These are phyloP conservation scores for Lypha dubia DNA, from an alignment of 2,888 invertebrate genomes.

Conservation along the genomic window DNA sequence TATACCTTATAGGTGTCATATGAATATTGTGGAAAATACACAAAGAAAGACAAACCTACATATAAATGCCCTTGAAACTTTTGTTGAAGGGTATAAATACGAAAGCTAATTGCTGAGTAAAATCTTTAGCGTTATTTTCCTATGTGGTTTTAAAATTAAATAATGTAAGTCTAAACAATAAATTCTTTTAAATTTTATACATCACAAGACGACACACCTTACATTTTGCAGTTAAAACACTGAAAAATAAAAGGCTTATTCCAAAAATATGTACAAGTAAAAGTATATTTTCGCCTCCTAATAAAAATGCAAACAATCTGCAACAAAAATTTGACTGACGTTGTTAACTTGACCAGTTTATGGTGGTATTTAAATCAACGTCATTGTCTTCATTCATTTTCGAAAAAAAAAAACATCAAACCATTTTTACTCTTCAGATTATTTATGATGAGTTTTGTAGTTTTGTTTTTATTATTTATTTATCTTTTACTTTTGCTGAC, in stretches of 20 bases:
- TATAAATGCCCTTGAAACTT: no score
- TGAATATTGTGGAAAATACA: no score
- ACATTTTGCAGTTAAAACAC: conserved; percentile 2
- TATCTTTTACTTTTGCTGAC: conserved; percentile 24
- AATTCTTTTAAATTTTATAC: not conserved
- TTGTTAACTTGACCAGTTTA: conserved; percentile 47
- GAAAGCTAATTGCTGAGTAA: no score
- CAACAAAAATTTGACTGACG: conserved; percentile 13
- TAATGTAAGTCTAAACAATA: not conserved
- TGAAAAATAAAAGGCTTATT: not conserved
- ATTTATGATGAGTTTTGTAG: conserved; percentile 54
- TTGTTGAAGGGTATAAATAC: no score
- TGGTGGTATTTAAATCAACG: conserved; percentile 58
- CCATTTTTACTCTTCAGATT: conserved; percentile 8
- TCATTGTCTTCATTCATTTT: conserved; percentile 50
- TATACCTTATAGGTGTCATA: no score
- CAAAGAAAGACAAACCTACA: no score
- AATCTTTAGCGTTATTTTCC: no score
- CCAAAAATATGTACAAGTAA: not conserved
- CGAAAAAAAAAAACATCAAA: conserved; percentile 15
- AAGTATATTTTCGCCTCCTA: conserved; percentile 25
- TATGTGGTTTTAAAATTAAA: no score
- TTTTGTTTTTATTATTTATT: conserved; percentile 17
- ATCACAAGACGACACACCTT: conserved; percentile 32
- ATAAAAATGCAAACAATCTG: conserved; percentile 42